Base-by-base conservation (phyloP, 64 coral and sea anemone species). In the Actinia tenebrosa region DNA sequence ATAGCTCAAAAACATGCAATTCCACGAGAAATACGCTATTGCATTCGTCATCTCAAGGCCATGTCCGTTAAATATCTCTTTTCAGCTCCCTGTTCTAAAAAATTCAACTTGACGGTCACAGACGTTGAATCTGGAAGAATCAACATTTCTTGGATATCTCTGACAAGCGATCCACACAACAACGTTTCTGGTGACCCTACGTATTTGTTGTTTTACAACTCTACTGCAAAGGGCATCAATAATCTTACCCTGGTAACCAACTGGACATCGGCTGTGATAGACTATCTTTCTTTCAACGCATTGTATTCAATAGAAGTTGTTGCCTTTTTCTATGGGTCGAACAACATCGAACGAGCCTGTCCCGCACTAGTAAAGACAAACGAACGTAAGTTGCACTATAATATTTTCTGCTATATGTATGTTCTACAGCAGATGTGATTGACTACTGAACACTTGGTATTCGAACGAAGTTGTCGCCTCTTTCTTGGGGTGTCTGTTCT, bases 121-220 rank as follows among this genome's bases (percentile, higher is more conserved):
- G 61, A 64, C 61, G 18, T 6, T 6, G 16, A 64, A 64, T 64
- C 30, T 37, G 30, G 30, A 0, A 37, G 30, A 37, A 37, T 37
- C 30, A 37, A 37, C 30, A 37, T 37, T 16, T 64, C 61, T 64
- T 64, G 61, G 61, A 64, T 16, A n/a, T 16, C 66, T n/a, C 66
- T 27, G 9, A 25, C 23, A 25, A 30, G 10, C 22, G 19, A 71
- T 71, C 66, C 66, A n/a, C 3, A 27, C 3, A 71, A 6, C 19
- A 71, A 71, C 66, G 25, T 8, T 71, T 71, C 66, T 71, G 66
- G 4, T 26, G 22, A 71, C 8, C 23, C 66, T 22, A 71, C 66
- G 66, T 71, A 71, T 71, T 71, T 71, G 23, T n/a, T 71, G n/a
- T 71, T 71, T 22, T 71, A 71, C 66, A 71, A 71, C 22, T 71